Percentiles rank a stretch among this genome's conserved stretches.
Conservation (phyloP, 2,888 invertebrate species). For the Tiliacea citrago region DNA sequence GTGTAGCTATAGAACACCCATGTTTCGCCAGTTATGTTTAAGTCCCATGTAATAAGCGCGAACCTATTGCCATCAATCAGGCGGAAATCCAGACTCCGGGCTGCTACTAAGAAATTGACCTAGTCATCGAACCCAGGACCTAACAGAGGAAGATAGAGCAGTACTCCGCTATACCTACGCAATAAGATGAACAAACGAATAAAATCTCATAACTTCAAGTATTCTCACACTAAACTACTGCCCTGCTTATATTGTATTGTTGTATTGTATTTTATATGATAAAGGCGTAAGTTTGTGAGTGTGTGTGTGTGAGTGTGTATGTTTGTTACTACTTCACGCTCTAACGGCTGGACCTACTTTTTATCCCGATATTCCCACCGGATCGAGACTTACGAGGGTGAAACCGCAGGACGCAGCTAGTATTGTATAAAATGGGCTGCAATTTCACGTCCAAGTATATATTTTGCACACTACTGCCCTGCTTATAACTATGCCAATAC, state of each 20-base stretch:
- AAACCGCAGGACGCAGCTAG: too few relatives aligned
- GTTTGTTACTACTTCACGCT: too few relatives aligned
- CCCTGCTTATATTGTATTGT: background rate
- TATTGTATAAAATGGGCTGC: background rate
- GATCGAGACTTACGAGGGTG: too few relatives aligned
- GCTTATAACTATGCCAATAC: background rate
- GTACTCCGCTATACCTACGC: background rate
- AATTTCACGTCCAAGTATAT: background rate
- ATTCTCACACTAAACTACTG: background rate
- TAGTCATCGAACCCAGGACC: too few relatives aligned
- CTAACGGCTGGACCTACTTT: too few relatives aligned
- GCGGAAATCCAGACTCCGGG: background rate
- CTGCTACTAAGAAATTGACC: too few relatives aligned
- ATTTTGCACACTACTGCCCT: background rate
- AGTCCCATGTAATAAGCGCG: too few relatives aligned
- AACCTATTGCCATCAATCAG: background rate
- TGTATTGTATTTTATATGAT: too few relatives aligned
- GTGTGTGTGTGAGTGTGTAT: too few relatives aligned
- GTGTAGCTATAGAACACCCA: background rate
- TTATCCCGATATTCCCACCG: too few relatives aligned
- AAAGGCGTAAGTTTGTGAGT: too few relatives aligned
- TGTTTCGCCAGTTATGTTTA: background rate
- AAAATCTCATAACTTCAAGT: too few relatives aligned
- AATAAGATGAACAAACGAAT: background rate
- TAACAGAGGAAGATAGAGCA: background rate